Base-by-base conservation (phyloP, 2,113 vertebrate genomes). In the Melierax canorus region DNA sequence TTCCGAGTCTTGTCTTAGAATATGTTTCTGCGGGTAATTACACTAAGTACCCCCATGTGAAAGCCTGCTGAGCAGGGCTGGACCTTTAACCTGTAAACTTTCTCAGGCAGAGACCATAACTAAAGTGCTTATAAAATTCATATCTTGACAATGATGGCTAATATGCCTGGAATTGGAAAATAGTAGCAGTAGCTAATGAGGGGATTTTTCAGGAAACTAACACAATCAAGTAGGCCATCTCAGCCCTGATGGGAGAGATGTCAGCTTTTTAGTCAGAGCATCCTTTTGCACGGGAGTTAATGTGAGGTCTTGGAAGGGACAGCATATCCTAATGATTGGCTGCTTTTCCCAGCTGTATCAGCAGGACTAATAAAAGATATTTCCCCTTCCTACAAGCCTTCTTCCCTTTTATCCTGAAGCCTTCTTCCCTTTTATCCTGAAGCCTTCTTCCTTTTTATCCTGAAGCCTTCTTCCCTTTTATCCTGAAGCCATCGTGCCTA, bases 61-160 rank as follows among this genome's bases (percentile, higher is more conserved):
- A 90, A 92, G n/a, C 38, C 64, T 72, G 71, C 86, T 91, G 80
- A 95, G 71, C 63, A 59, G 71, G 81, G 67, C 67, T 89, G 50
- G 39, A 86, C 73, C 92, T 96, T 93, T 91, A 64, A 91, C 93
- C 84, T 74, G 41, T 88, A 69, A 92, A 91, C 38, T 79, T 75
- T 53, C 41, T 85, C 32, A 62, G 71, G 80, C 84, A 91, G 67
- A 58, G 58, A 74, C 71, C 41, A 14, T 72, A 69, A 90, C 62
- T 59, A n/a, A 94, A 94, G 39, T 21, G 53, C 77, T 81, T 87
- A 60, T 48, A 66, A 58, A 95, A 91, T 72, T 48, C 2, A 0
- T 88, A 39, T 82, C 66, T 76, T 58, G 63, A 67, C 80, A 94
- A 27, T 88, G 58, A 78, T 75, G 62, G 27, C 26, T 88, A 86